A percentile compares a stretch with the other conserved stretches of the same genome.
phyloP scores from a whole-genome alignment of 1,140 invertebrate species.

The Hycleus phaleratus region DNA sequence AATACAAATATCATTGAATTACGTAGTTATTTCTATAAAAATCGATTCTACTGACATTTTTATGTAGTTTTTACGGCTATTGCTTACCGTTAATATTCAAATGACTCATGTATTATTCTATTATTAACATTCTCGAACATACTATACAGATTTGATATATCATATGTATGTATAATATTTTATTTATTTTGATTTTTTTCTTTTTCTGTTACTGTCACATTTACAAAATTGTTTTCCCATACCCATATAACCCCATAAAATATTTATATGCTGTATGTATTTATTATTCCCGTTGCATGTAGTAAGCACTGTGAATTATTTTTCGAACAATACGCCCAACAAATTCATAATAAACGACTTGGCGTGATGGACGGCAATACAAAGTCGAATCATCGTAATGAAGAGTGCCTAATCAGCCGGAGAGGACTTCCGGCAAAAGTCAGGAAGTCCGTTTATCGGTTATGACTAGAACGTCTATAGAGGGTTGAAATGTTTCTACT shows the following conservation, averaged over 20 bases:
- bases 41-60: not conserved
- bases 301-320: conserved; percentile 16
- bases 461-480: conserved; percentile 19
- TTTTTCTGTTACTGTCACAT: conserved; percentile 18
- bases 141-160: not conserved
- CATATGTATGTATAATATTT: no score
- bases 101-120: conserved; percentile 18
- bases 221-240: conserved; percentile 26
- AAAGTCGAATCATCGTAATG: conserved; percentile 19
- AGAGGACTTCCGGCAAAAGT: conserved; percentile 22
- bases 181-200: no score
- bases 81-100: conserved; percentile 21
- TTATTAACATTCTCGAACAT: conserved; percentile 6
- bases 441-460: conserved; percentile 29
- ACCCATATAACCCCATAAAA: conserved; percentile 16
- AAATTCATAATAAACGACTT: conserved; percentile 29
- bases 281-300: conserved; percentile 23
- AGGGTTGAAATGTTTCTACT: no score
- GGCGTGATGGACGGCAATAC: conserved; percentile 27
- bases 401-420: conserved; percentile 31
- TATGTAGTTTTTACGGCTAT: conserved; percentile 5
- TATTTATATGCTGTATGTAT: conserved; percentile 24
- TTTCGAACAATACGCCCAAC: conserved; percentile 21
- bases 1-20: no score
- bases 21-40: not conserved